Evolutionary conservation across 2,113 vertebrate species (phyloP).

Genomic region (Hyperopisus bebe): DNA sequence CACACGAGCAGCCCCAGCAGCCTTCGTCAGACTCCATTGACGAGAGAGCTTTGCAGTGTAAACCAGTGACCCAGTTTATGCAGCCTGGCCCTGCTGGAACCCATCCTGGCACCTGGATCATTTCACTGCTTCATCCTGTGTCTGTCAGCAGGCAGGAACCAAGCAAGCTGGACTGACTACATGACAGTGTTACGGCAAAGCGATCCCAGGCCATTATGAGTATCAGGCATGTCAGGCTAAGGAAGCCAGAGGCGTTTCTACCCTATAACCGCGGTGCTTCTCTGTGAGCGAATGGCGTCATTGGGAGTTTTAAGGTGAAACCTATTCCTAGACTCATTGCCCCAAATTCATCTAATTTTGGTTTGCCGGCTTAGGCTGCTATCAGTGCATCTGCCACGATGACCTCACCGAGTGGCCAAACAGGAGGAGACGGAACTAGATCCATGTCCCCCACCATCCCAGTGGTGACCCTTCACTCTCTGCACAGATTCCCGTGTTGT

Average conservation of each 20-base stretch:
- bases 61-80: constrained; percentile 1
- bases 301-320: neutral
- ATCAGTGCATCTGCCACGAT: neutral
- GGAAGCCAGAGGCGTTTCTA: neutral
- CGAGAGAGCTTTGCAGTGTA: neutral
- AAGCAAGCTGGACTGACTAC: neutral
- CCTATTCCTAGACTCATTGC: neutral
- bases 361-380: neutral
- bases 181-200: neutral
- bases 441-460: neutral
- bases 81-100: neutral
- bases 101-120: neutral
- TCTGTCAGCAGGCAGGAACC: neutral
- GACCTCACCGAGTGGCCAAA: neutral
- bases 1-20: neutral
- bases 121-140: neutral
- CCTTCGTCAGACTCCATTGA: neutral
- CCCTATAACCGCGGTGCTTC: neutral
- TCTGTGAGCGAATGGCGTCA: neutral
- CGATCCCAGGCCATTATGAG: neutral
- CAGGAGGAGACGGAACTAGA: neutral
- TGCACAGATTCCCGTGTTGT: neutral
- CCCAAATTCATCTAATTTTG: neutral
- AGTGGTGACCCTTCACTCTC: neutral
- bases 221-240: neutral